Conservation (phyloP, 1,140 invertebrate genomes). For the Platyscapa corneri region DNA sequence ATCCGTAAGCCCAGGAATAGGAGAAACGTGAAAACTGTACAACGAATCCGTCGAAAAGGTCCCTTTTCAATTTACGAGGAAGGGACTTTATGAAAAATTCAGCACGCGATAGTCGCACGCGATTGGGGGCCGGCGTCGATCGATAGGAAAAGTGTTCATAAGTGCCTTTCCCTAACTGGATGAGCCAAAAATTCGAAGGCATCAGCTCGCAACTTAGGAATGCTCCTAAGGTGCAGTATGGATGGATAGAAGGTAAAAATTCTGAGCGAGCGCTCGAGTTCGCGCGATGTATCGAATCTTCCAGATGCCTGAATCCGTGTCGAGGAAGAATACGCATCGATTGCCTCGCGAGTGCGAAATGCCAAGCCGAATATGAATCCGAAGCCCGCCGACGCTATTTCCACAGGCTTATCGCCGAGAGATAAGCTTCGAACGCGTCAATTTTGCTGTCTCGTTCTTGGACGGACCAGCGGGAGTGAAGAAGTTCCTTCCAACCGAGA, state of each 20-base stretch:
- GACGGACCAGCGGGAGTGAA: too few species aligned
- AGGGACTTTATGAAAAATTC: constrained; percentile 21
- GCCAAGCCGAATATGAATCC: neutral
- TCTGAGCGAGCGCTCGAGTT: neutral
- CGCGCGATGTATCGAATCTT: neutral
- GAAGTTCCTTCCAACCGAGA: neutral
- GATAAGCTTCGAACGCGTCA: neutral
- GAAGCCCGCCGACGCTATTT: too few species aligned
- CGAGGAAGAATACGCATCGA: neutral
- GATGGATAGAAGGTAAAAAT: constrained; percentile 22
- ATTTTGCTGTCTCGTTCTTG: neutral
- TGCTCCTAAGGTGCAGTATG: neutral
- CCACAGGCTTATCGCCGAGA: neutral
- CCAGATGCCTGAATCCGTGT: neutral
- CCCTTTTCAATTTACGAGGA: constrained; percentile 10
- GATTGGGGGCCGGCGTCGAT: neutral
- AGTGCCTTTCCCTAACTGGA: neutral
- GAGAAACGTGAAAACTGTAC: neutral
- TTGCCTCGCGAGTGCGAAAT: neutral
- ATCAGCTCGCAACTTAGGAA: neutral
- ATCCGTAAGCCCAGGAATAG: neutral
- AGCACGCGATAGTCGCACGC: neutral
- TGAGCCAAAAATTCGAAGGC: neutral
- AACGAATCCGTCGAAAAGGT: neutral
- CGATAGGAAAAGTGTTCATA: neutral